Conservation (phyloP, 2,797 vertebrate genomes). For the Taeniopygia guttata region DNA sequence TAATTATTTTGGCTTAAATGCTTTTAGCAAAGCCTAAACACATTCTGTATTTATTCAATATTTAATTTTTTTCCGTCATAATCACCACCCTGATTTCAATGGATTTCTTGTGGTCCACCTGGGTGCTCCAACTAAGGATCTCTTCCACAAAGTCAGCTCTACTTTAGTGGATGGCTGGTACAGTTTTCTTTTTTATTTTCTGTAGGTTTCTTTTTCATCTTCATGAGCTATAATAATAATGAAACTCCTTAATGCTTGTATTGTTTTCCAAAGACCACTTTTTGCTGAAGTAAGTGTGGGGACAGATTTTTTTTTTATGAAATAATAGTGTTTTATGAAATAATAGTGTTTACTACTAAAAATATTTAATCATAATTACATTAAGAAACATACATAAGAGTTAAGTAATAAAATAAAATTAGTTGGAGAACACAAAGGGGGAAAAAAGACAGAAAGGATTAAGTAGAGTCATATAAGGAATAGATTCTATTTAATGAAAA, state of each 20-base stretch:
- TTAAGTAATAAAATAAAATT: slow-evolving; percentile 82
- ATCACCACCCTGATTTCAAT: background rate
- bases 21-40: background rate
- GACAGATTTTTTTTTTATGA: slow-evolving; percentile 36
- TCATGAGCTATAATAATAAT: slow-evolving; percentile 49
- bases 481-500: slow-evolving; percentile 87
- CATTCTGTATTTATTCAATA: background rate
- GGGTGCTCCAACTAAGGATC: background rate
- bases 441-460: slow-evolving; percentile 78
- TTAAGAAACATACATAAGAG: slow-evolving; percentile 83
- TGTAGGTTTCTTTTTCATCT: background rate
- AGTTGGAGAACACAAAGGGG: slow-evolving; percentile 74
- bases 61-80: background rate
- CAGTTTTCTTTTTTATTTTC: slow-evolving; percentile 20
- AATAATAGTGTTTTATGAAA: slow-evolving; percentile 66
- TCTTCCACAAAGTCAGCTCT: background rate
- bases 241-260: slow-evolving; percentile 60
- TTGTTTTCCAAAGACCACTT: slow-evolving; percentile 63
- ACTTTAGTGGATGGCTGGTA: background rate
- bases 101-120: background rate
- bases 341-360: slow-evolving; percentile 68
- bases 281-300: slow-evolving; percentile 25
- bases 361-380: slow-evolving; percentile 84
- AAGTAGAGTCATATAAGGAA: slow-evolving; percentile 84
- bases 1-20: background rate